Percentiles rank a stretch among this genome's conserved stretches.
phyloP scores from a whole-genome alignment of 2,888 invertebrate species.

The Sarcophaga variegata region DNA sequence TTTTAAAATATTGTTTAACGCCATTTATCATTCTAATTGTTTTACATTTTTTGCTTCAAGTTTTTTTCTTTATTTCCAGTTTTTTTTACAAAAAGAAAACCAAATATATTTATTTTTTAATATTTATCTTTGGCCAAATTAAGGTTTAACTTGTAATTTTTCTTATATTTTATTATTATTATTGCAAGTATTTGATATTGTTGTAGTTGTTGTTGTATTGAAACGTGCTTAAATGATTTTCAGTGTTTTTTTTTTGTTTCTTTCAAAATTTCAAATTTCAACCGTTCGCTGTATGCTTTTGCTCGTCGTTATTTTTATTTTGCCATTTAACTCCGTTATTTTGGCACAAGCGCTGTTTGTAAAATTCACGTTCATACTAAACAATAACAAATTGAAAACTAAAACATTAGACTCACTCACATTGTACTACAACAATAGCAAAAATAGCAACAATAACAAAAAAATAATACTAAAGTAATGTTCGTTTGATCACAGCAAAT shows the following conservation, averaged over 20 bases:
- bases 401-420: constrained; percentile 38
- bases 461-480: neutral
- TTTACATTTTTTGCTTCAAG: neutral
- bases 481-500: neutral
- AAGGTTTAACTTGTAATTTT: constrained; percentile 36
- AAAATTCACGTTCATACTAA: constrained; percentile 55
- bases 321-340: constrained; percentile 42
- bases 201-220: constrained; percentile 17
- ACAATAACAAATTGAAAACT: constrained; percentile 63
- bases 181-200: neutral
- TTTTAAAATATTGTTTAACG: neutral
- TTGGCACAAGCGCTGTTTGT: constrained; percentile 56
- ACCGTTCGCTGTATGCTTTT: constrained; percentile 26
- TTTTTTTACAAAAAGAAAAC: neutral
- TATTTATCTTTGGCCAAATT: constrained; percentile 47
- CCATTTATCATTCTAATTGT: constrained; percentile 1
- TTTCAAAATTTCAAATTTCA: constrained; percentile 43
- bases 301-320: constrained; percentile 4
- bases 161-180: neutral
- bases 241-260: constrained; percentile 12
- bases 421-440: constrained; percentile 40
- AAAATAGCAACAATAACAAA: neutral
- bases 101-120: neutral
- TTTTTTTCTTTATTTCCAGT: neutral
- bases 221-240: constrained; percentile 41